Base-by-base conservation (phyloP, 2,113 vertebrate species). In the Microtus pennsylvanicus region DNA sequence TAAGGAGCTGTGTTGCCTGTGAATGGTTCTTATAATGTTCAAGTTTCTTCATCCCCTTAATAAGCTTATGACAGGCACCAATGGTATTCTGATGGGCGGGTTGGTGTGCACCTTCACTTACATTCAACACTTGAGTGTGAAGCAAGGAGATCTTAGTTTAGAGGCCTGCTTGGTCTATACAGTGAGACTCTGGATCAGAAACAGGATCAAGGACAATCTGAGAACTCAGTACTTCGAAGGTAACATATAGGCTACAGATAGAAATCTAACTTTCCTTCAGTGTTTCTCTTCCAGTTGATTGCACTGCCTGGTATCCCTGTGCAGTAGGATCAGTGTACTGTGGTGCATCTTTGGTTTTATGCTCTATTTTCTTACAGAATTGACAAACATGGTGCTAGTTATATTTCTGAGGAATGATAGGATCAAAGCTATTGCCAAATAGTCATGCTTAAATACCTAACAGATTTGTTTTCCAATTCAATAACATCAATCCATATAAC, bases 181-280 rank as follows among this genome's bases (percentile, higher is more conserved):
- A 38, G 80, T 58, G 80, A 82, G 80, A 26, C 35, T 55, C 33
- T 61, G 52, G 22, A 10, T 35, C 28, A 67, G 33, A 67, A 13
- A 65, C 26, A 30, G 35, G n/a, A 35, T 10, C 24, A 26, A 38
- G 76, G 16, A 65, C 28, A 65, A 0, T 80, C 75, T 70, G 50
- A 95, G 82, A 94, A 78, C 82, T 82, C 52, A 95, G n/a, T 13
- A 30, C 67, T 74, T 21, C 47, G 70, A 86, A 92, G 30, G 80
- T 85, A 42, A 69, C 65, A 85, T 93, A 85, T 89, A 75, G 38
- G 45, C 88, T 89, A 10, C 65, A 93, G 89, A 61, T 58, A n/a
- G 61, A 88, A 87, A 90, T 69, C 55, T 55, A 24, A 70, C 13
- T 80, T 80, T 92, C 86, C 38, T 28, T 85, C 52, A 35, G 19